Evolutionary conservation across 2,888 invertebrate genomes (phyloP).

Genomic region (Limnephilus rhombicus): DNA sequence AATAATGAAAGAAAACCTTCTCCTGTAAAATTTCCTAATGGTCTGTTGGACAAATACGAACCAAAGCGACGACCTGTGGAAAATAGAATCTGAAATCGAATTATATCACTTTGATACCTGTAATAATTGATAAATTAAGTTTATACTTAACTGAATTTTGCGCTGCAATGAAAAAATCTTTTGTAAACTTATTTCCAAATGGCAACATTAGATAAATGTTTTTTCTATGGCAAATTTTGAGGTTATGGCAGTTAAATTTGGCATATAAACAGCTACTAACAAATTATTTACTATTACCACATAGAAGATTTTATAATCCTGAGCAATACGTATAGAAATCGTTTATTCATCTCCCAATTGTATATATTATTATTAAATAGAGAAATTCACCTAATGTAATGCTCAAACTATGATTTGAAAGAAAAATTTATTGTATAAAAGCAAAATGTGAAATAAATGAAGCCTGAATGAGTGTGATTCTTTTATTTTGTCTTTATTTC

Average conservation of each 20-base stretch:
- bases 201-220: background rate
- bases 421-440: slow-evolving; percentile 18
- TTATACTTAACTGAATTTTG: background rate
- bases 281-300: background rate
- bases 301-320: background rate
- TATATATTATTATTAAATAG: slow-evolving; percentile 17
- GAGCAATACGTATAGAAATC: background rate
- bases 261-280: background rate
- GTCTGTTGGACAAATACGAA: too few species aligned
- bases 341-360: slow-evolving; percentile 15
- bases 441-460: slow-evolving; percentile 30
- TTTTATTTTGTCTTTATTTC: background rate
- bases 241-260: background rate
- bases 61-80: too few species aligned
- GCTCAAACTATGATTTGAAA: slow-evolving; percentile 30
- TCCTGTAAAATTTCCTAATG: too few species aligned
- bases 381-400: slow-evolving; percentile 34
- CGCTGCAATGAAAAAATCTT: background rate
- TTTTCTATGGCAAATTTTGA: background rate
- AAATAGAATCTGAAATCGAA: too few species aligned
- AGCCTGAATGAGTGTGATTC: slow-evolving; percentile 29
- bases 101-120: background rate
- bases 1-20: too few species aligned
- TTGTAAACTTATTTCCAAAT: background rate
- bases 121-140: background rate